Evolutionary conservation across 2,888 invertebrate species (phyloP), one percentile per base, ranked within the genome.

Genomic region (Leptopterna dolabrata): DNA sequence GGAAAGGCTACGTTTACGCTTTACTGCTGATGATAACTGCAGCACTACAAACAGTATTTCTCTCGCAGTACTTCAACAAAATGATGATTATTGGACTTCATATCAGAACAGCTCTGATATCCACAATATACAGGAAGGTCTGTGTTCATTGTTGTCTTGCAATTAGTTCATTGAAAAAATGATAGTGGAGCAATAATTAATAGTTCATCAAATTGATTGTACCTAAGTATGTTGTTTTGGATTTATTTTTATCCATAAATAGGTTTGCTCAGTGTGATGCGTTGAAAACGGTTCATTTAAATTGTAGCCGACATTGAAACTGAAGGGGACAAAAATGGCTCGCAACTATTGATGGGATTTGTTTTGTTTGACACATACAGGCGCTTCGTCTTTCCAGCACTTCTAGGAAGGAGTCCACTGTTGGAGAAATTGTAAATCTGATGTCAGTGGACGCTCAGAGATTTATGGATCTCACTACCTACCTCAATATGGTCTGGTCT

Each of bases 1-100:
- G 94, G 94, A 93, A 93, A 90, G 94, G 95, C 16, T 92, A 93
- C 89, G 90, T 93, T 29, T 94, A 93, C 90, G 93, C 94, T 1
- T 88, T 91, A 0, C 87, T 92, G 2, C 91, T 95, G 90, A 93
- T 95, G 88, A 84, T 92, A 1, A 92, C 92, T 0, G 92, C 94
- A 0, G 90, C 92, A 6, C 29, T 93, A 0, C 93, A 93, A 90
- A 93, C 94, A 0, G 89, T 94, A 78, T 90, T 94, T 76, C 91
- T 93, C 73, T 93, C 93, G 81, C 93, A 93, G 89, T 94, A 94
- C 89, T 93, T 93, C 90, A 93, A 94, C 90, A 91, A 91, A 43
- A 92, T 93, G 91, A 92, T 93, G 91, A 90, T 93, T 1, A 91
- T 93, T 11, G 94, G 94, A 24, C 93, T 94, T 92, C 92, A 93